Evolutionary conservation across 2,888 invertebrate genomes (phyloP).

Genomic region (Teleiodes luculella): DNA sequence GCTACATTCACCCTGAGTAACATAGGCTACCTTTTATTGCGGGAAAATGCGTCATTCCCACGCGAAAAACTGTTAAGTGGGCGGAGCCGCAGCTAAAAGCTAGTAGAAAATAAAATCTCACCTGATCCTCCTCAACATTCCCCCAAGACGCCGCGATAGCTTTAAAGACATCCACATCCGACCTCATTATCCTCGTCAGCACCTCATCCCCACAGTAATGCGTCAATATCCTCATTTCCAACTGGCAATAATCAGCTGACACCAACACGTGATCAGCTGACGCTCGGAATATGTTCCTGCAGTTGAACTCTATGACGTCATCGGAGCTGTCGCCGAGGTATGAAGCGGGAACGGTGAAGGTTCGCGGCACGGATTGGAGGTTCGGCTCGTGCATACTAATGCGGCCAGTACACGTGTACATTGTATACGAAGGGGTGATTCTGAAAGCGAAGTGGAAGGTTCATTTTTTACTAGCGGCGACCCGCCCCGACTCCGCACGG

Average conservation of each 20-base stretch:
- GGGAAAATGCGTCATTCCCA: too few relatives aligned
- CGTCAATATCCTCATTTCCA: constrained; percentile 95
- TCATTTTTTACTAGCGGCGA: too few relatives aligned
- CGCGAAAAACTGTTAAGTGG: too few relatives aligned
- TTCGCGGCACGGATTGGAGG: constrained; percentile 93
- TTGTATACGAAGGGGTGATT: constrained; percentile 83
- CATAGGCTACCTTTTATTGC: too few relatives aligned
- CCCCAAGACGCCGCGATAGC: constrained; percentile 93
- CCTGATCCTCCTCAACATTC: constrained; percentile 70
- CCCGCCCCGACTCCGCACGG: too few relatives aligned
- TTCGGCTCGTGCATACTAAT: constrained; percentile 96
- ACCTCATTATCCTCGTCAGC: constrained; percentile 82
- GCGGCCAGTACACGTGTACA: constrained; percentile 87
- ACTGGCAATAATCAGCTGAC: constrained; percentile 97
- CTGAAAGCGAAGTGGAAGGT: constrained; percentile 53
- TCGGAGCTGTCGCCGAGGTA: constrained; percentile 41
- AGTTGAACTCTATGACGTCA: constrained; percentile 77
- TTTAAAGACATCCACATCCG: constrained; percentile 88
- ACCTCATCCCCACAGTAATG: constrained; percentile 90
- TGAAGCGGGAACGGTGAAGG: constrained; percentile 81
- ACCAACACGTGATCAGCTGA: constrained; percentile 81
- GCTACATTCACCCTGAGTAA: too few relatives aligned
- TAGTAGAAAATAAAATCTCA: too few relatives aligned
- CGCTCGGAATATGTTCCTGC: constrained; percentile 83
- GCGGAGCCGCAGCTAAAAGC: too few relatives aligned